These are phyloP conservation scores for Lasioglossum vierecki DNA, from an alignment of 2,888 invertebrate genomes.

Conservation along the genomic window DNA sequence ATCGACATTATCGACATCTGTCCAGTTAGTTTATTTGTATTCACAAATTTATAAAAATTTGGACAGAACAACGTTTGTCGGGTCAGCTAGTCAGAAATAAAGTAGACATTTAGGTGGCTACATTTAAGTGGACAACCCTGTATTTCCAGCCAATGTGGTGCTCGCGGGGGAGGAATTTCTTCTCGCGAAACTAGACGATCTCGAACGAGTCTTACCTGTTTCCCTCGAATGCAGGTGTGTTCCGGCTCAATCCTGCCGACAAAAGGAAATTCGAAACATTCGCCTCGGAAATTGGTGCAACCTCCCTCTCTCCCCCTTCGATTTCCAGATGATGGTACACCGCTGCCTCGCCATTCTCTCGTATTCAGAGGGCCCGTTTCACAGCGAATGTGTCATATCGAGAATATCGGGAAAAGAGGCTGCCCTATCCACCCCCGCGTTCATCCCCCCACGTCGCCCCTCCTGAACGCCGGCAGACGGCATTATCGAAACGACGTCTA, in stretches of 20 bases:
- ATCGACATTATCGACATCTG: too few species aligned
- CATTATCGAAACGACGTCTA: constrained; percentile 42
- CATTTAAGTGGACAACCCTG: too few species aligned
- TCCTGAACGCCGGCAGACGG: constrained; percentile 8
- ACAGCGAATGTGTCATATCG: constrained; percentile 28
- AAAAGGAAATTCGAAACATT: constrained; percentile 44
- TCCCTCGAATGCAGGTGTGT: constrained; percentile 22
- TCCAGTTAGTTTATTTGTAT: too few species aligned
- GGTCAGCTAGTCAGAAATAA: too few species aligned
- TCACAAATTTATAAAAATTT: too few species aligned
- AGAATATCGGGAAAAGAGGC: constrained; percentile 37
- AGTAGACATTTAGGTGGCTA: too few species aligned
- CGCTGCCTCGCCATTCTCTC: constrained; percentile 5
- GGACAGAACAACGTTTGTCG: too few species aligned
- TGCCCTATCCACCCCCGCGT: neutral
- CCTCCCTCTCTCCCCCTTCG: neutral
- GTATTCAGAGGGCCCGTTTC: constrained; percentile 13
- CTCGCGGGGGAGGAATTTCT: neutral
- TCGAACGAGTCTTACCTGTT: neutral
- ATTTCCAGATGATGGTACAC: neutral
- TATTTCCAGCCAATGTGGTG: neutral
- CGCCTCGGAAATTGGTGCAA: constrained; percentile 32
- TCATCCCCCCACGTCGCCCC: neutral
- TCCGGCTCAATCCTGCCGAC: neutral
- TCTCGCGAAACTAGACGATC: constrained; percentile 22